Conservation (phyloP, 2,797 vertebrate genomes). For the Chelonia mydas region DNA sequence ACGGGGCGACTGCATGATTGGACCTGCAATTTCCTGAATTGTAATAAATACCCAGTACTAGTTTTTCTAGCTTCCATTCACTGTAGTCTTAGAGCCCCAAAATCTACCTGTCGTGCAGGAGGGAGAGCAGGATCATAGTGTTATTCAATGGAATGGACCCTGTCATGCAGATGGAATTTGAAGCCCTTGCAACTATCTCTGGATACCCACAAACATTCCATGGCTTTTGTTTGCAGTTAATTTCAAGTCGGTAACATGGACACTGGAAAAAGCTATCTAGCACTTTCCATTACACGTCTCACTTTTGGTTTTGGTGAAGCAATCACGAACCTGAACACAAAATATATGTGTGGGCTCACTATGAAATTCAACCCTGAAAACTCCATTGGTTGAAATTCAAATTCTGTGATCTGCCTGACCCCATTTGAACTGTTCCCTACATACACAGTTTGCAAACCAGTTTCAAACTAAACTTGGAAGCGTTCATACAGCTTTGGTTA, state of each 20-base stretch:
- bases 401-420: not conserved
- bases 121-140: not conserved
- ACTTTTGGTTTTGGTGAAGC: conserved; percentile 38
- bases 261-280: conserved; percentile 47
- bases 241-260: conserved; percentile 41
- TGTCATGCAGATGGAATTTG: not conserved
- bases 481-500: not conserved
- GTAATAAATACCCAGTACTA: not conserved
- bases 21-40: conserved; percentile 3
- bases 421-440: not conserved
- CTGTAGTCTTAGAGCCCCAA: not conserved
- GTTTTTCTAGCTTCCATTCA: conserved; percentile 16
- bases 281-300: conserved; percentile 49
- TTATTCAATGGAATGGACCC: not conserved
- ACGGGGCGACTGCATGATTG: not conserved
- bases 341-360: not conserved
- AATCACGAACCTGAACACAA: conserved; percentile 29
- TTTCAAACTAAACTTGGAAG: conserved; percentile 2
- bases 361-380: conserved; percentile 19
- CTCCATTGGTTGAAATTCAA: not conserved
- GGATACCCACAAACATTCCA: conserved; percentile 33
- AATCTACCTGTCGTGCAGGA: not conserved
- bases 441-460: not conserved
- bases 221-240: conserved; percentile 1
- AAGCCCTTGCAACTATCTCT: conserved; percentile 26